Percentiles rank a stretch among this genome's conserved stretches.
These are phyloP conservation scores for Ichneumoninae sp. DNA, from an alignment of 2,888 invertebrate genomes.

Conservation along the genomic window DNA sequence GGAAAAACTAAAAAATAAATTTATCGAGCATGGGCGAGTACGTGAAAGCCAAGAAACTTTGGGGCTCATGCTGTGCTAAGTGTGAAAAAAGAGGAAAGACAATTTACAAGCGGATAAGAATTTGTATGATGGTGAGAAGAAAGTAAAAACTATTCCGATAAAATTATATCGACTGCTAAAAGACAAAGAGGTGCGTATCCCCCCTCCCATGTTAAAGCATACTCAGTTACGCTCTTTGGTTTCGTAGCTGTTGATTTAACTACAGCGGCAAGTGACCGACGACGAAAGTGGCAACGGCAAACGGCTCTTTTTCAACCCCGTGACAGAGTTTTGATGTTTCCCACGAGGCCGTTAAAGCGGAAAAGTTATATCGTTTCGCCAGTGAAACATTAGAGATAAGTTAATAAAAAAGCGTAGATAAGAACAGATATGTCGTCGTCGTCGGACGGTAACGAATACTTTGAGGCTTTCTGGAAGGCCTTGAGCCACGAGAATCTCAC, in stretches of 20 bases:
- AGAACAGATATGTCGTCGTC: conserved; percentile 48
- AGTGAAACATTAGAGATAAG: conserved; percentile 14
- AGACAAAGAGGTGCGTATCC: neutral
- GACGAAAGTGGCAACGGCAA: neutral
- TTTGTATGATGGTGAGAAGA: conserved; percentile 42
- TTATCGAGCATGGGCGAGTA: conserved; percentile 29
- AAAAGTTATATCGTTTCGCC: neutral
- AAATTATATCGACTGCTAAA: neutral
- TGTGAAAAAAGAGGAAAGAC: conserved; percentile 6
- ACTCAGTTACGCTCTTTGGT: neutral
- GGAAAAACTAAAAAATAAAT: neutral
- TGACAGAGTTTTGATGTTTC: neutral
- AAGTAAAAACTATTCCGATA: conserved; percentile 18
- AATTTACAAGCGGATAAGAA: conserved; percentile 25
- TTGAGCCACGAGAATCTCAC: conserved; percentile 77
- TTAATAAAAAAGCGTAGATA: conserved; percentile 6
- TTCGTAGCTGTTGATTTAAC: neutral
- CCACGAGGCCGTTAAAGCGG: neutral
- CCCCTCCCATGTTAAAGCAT: neutral
- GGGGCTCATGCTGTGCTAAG: conserved; percentile 10
- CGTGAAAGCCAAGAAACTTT: conserved; percentile 32
- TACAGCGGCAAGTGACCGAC: neutral
- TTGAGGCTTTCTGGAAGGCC: conserved; percentile 74
- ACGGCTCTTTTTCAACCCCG: conserved; percentile 4
- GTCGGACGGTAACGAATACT: conserved; percentile 63